phyloP scores from a whole-genome alignment of 2,113 vertebrate genomes.

The Ptychochromis oligacanthus region DNA sequence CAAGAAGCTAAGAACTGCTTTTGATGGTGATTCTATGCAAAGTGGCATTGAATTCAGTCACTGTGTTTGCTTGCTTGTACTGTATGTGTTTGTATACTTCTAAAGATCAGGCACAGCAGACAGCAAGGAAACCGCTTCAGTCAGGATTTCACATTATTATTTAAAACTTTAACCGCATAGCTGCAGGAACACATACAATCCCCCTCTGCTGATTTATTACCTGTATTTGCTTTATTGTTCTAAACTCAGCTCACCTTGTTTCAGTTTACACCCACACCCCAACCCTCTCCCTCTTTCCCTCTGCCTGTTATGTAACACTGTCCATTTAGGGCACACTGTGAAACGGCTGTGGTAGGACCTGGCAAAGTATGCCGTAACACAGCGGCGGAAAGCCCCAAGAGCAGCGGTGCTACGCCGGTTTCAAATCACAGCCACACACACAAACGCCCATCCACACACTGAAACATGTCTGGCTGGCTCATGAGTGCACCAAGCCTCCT shows the following conservation, averaged over 20 bases:
- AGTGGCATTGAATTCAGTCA: conserved; percentile 50
- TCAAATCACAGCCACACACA: conserved; percentile 22
- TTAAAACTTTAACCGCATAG: neutral
- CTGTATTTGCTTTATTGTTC: neutral
- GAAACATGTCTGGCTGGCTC: conserved; percentile 29
- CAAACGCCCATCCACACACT: conserved; percentile 45
- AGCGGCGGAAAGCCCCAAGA: conserved; percentile 4
- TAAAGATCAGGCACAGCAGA: neutral
- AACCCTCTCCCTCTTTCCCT: neutral
- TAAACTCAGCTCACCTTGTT: conserved; percentile 16
- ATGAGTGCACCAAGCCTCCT: conserved; percentile 10
- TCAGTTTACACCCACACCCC: neutral
- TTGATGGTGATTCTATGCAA: conserved; percentile 58
- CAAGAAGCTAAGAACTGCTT: conserved; percentile 32
- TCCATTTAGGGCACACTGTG: conserved; percentile 8
- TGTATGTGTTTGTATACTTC: neutral
- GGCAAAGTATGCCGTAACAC: conserved; percentile 28
- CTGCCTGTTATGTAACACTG: conserved; percentile 18
- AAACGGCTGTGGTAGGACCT: conserved; percentile 20
- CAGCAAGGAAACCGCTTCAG: neutral
- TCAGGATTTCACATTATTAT: neutral
- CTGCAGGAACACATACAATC: conserved; percentile 16
- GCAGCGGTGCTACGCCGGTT: conserved; percentile 11
- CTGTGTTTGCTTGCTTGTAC: conserved; percentile 1
- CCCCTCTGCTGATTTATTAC: neutral